Percentiles rank a stretch among this genome's conserved stretches.
These are phyloP conservation scores for Himalopsyche tibetana DNA, from an alignment of 2,888 invertebrate species.

Conservation along the genomic window DNA sequence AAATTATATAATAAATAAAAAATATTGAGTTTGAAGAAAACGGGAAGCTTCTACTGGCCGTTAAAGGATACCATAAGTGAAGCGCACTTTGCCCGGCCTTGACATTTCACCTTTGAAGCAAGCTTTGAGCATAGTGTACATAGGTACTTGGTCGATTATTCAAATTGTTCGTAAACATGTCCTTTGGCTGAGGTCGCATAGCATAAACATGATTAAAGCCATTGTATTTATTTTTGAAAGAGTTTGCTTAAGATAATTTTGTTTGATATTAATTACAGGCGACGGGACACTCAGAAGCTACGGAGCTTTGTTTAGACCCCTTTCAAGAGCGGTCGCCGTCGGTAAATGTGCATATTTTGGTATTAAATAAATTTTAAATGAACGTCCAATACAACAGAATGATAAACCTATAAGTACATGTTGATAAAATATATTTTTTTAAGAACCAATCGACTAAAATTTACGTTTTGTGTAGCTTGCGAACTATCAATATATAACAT, in stretches of 20 bases:
- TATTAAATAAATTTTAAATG: no score
- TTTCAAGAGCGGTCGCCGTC: neutral
- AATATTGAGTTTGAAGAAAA: neutral
- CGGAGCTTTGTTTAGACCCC: neutral
- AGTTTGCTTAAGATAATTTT: constrained; percentile 32
- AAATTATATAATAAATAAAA: neutral
- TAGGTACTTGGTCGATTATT: constrained; percentile 62
- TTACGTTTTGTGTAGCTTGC: no score
- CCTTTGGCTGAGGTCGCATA: constrained; percentile 49
- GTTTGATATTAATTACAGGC: constrained; percentile 47
- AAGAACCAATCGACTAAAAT: no score
- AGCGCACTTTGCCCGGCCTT: constrained; percentile 45
- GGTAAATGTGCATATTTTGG: neutral
- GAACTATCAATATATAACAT: no score
- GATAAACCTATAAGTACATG: no score
- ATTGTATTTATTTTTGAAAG: constrained; percentile 51
- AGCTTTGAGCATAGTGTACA: constrained; percentile 25
- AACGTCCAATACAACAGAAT: no score
- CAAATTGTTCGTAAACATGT: constrained; percentile 60
- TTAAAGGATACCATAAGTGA: neutral
- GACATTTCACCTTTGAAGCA: constrained; percentile 58
- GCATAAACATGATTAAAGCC: constrained; percentile 57
- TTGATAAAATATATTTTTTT: no score
- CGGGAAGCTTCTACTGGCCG: constrained; percentile 13
- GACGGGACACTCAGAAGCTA: neutral